A percentile compares a stretch with the other conserved stretches of the same genome.
Conservation (phyloP, 2,113 vertebrate species). For the Oryzias melastigma region DNA sequence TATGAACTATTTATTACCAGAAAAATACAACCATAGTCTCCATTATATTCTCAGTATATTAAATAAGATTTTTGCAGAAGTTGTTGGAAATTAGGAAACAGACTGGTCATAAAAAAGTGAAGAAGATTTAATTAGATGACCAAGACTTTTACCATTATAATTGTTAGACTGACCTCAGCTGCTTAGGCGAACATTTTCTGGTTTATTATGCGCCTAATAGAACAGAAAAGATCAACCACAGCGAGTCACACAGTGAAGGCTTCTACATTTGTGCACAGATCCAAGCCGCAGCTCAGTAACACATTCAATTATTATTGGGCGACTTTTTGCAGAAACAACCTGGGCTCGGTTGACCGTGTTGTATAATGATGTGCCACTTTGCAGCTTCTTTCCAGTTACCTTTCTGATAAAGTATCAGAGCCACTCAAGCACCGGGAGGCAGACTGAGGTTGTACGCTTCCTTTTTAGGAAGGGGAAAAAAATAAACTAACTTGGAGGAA, state of each 20-base stretch:
- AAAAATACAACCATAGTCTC: background rate
- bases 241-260: background rate
- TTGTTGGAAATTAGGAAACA: background rate
- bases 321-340: no score
- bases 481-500: no score
- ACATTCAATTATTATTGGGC: constrained; percentile 5
- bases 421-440: no score
- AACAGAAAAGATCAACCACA: background rate
- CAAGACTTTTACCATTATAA: background rate
- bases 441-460: no score
- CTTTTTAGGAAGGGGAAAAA: no score
- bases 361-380: no score
- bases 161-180: background rate
- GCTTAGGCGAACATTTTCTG: background rate
- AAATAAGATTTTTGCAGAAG: background rate
- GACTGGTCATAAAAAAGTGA: no score
- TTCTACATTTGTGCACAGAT: background rate
- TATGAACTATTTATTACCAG: background rate
- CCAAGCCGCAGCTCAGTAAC: background rate
- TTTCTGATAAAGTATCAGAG: no score
- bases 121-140: background rate
- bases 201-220: background rate
- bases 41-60: background rate
- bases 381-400: no score
- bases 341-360: no score